Conservation (phyloP, 2,888 invertebrate genomes). For the Cataglyphis cursor region DNA sequence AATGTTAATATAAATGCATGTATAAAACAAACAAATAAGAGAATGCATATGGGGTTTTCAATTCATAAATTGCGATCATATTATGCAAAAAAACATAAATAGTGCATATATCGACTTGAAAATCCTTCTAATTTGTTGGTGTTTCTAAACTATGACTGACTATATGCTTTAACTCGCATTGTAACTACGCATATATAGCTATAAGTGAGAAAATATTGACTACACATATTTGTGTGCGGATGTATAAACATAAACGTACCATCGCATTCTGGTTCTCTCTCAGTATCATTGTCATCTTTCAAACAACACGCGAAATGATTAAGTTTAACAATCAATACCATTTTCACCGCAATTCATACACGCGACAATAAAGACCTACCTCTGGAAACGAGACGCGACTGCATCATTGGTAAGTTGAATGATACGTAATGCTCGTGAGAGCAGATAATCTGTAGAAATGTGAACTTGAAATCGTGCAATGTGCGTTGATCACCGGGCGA, state of each 20-base stretch:
- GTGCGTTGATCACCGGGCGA: slow-evolving; percentile 93
- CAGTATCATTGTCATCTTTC: slow-evolving; percentile 89
- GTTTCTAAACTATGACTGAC: slow-evolving; percentile 21
- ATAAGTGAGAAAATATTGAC: slow-evolving; percentile 40
- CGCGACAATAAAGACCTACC: slow-evolving; percentile 78
- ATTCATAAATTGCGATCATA: not conserved
- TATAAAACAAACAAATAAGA: not conserved
- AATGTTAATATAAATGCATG: not conserved
- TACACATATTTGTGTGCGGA: slow-evolving; percentile 15
- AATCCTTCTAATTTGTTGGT: not conserved
- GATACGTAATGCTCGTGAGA: slow-evolving; percentile 98
- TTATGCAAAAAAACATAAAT: slow-evolving; percentile 19
- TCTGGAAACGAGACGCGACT: slow-evolving; percentile 87
- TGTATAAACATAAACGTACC: slow-evolving; percentile 79
- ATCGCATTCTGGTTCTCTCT: slow-evolving; percentile 88
- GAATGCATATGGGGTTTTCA: not conserved
- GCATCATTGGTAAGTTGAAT: slow-evolving; percentile 95
- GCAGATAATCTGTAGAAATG: slow-evolving; percentile 96
- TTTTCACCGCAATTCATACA: slow-evolving; percentile 52
- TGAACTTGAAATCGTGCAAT: slow-evolving; percentile 96
- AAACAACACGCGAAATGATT: slow-evolving; percentile 80
- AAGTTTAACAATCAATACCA: slow-evolving; percentile 68
- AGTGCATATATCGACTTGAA: not conserved
- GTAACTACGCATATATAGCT: not conserved
- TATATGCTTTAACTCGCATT: slow-evolving; percentile 27